Evolutionary conservation across 2,113 vertebrate species (phyloP).

Genomic region (Lutjanus erythropterus): DNA sequence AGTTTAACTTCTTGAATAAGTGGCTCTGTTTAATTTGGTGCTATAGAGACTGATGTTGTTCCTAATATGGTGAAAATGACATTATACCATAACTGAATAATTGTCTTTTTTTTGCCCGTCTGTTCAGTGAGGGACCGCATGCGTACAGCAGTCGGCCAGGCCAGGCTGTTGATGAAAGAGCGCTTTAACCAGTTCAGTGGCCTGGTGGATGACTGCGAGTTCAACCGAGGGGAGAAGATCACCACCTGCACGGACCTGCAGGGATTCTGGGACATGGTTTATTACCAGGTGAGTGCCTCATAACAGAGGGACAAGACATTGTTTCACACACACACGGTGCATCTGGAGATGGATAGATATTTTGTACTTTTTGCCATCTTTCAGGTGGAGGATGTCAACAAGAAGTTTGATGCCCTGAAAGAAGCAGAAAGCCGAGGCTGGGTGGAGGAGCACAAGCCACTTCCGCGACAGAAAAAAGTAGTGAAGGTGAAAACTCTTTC

Average conservation of each 20-base stretch:
- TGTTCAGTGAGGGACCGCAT: constrained; percentile 90
- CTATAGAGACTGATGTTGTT: background rate
- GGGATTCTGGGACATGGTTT: constrained; percentile 99
- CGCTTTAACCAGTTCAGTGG: constrained; percentile 94
- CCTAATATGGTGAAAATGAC: background rate
- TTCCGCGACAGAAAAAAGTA: constrained; percentile 72
- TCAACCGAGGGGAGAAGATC: constrained; percentile 90
- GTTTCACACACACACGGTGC: background rate
- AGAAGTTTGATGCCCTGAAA: constrained; percentile 90
- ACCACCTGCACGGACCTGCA: constrained; percentile 92
- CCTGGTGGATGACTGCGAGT: constrained; percentile 94
- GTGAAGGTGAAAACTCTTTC: constrained; percentile 82
- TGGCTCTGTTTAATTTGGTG: background rate
- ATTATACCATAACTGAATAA: background rate
- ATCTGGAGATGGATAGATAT: background rate
- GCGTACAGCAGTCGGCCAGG: constrained; percentile 91
- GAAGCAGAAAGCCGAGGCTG: constrained; percentile 88
- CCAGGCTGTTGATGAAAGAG: constrained; percentile 91
- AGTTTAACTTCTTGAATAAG: constrained; percentile 59
- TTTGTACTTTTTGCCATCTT: background rate
- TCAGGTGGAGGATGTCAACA: constrained; percentile 91
- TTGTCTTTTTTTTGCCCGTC: background rate
- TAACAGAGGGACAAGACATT: background rate
- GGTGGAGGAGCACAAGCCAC: constrained; percentile 80
- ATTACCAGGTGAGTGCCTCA: constrained; percentile 73